Conservation (phyloP, 2,888 invertebrate genomes). For the Cylindroiulus punctatus region DNA sequence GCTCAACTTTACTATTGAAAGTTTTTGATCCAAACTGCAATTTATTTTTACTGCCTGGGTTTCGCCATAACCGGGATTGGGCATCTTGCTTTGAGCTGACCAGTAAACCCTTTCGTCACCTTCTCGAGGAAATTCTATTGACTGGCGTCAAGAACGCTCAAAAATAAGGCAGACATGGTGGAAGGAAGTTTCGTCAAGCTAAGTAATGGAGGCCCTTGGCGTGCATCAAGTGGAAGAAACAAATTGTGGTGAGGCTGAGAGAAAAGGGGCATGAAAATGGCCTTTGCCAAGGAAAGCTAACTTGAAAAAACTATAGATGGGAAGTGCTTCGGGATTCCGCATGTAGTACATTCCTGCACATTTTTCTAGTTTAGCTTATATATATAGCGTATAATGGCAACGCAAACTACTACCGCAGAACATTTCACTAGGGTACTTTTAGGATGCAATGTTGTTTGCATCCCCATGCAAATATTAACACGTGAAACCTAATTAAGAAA, state of each 20-base stretch:
- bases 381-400: neutral
- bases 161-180: conserved; percentile 25
- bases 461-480: too few species aligned
- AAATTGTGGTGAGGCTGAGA: conserved; percentile 22
- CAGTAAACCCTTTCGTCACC: conserved; percentile 22
- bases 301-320: conserved; percentile 22
- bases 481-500: too few species aligned
- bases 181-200: conserved; percentile 15
- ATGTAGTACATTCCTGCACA: neutral
- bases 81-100: neutral
- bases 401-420: neutral
- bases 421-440: neutral
- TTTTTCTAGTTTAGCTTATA: neutral
- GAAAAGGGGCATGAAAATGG: conserved; percentile 9
- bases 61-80: neutral
- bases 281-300: neutral
- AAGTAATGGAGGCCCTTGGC: conserved; percentile 24
- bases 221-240: conserved; percentile 36
- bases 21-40: neutral
- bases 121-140: neutral
- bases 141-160: conserved; percentile 1
- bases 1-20: neutral
- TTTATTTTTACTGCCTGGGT: neutral
- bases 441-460: neutral
- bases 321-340: conserved; percentile 2